Evolutionary conservation across 2,113 vertebrate species (phyloP).

Genomic region (Pseudopodoces humilis): DNA sequence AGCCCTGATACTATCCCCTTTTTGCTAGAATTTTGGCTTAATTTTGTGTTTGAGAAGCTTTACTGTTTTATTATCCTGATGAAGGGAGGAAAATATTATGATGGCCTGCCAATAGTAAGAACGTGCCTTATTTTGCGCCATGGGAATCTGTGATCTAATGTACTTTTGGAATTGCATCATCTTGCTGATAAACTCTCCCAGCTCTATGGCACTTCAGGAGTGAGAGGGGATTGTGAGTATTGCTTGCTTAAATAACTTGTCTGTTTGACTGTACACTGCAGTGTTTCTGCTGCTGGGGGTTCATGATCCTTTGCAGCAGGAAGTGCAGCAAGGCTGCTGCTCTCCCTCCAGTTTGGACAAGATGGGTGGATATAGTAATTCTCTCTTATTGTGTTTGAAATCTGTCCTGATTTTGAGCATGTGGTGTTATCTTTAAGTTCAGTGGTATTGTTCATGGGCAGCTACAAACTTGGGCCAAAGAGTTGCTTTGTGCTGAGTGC

Average conservation of each 20-base stretch:
- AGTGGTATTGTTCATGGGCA: neutral
- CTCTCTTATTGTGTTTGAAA: neutral
- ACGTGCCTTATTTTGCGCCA: neutral
- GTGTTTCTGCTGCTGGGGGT: neutral
- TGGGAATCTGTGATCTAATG: neutral
- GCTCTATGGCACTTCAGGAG: neutral
- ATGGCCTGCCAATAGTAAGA: neutral
- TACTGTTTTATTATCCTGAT: slow-evolving; percentile 14
- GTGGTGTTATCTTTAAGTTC: neutral
- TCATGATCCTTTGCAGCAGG: neutral
- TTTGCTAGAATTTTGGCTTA: neutral
- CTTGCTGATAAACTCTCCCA: neutral
- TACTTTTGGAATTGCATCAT: neutral
- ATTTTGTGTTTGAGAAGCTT: slow-evolving; percentile 26
- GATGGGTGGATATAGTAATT: neutral
- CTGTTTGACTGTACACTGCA: rapidly evolving
- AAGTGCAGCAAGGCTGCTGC: neutral
- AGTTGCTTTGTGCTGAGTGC: neutral
- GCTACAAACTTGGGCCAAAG: neutral
- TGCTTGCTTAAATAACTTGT: neutral
- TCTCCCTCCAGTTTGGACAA: neutral
- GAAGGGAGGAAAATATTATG: neutral
- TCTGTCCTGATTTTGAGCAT: neutral
- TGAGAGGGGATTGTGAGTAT: neutral
- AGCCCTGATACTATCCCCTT: neutral